phyloP scores from a whole-genome alignment of 2,888 invertebrate genomes.

The Chesias legatella region DNA sequence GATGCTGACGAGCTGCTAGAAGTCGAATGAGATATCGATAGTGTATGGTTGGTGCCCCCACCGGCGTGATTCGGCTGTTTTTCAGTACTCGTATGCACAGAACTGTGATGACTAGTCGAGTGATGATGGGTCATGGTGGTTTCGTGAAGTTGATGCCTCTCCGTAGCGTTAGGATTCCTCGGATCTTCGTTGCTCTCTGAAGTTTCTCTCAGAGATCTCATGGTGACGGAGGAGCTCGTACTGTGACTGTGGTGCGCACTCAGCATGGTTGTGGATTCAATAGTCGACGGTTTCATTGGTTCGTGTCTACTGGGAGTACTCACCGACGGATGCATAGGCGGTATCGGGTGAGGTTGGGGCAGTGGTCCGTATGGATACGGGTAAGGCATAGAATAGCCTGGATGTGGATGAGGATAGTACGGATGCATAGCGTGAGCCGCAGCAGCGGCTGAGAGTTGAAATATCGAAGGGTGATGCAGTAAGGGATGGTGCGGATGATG shows the following conservation, averaged over 20 bases:
- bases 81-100: slow-evolving; percentile 83
- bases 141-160: slow-evolving; percentile 83
- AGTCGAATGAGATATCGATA: slow-evolving; percentile 85
- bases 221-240: slow-evolving; percentile 86
- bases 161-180: slow-evolving; percentile 70
- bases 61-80: slow-evolving; percentile 79
- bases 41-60: slow-evolving; percentile 77
- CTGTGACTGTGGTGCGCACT: slow-evolving; percentile 86
- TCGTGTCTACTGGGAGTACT: slow-evolving; percentile 72
- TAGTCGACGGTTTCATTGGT: slow-evolving; percentile 73
- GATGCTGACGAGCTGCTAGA: slow-evolving; percentile 84
- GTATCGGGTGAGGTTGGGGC: slow-evolving; percentile 87
- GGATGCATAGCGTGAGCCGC: slow-evolving; percentile 85
- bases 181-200: slow-evolving; percentile 75
- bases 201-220: slow-evolving; percentile 82
- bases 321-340: slow-evolving; percentile 81
- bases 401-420: slow-evolving; percentile 85
- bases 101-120: slow-evolving; percentile 83
- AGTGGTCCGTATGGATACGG: slow-evolving; percentile 87
- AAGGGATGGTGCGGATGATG: slow-evolving; percentile 88
- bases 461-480: slow-evolving; percentile 81
- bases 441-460: slow-evolving; percentile 80
- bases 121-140: slow-evolving; percentile 84
- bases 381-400: slow-evolving; percentile 85
- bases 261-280: slow-evolving; percentile 84